Base-by-base conservation (phyloP, 2,113 vertebrate species). In the Sigmodon hispidus region DNA sequence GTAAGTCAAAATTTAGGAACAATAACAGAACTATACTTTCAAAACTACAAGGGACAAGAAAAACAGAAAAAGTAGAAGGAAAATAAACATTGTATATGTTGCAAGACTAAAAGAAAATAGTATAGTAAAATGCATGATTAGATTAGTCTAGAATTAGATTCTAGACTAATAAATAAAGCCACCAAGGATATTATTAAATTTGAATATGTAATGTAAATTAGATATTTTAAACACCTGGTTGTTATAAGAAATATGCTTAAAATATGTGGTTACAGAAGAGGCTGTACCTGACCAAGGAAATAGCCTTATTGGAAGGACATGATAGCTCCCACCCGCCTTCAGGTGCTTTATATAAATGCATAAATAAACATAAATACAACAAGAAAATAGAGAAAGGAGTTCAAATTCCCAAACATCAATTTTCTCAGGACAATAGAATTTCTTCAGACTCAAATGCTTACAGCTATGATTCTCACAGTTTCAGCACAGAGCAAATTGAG, bases 11-110 rank as follows among this genome's bases (percentile, higher is more conserved):
- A 31, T 2, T 80, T 43, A 96, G 31, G 4, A 48, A 48, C 7
- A 86, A 63, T 73, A 72, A 34, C 15, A 59, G 13, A 34, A 4
- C 7, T 45, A 7, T 50, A n/a, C 22, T 93, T 85, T 69, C 4
- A 76, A 89, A 93, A 69, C 36, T 81, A 43, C 19, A 55, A 93
- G 75, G 65, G 50, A 93, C 19, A 55, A 85, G 50, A 85, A 89
- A 87, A 57, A 63, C 24, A 79, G 50, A n/a, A 65, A 94, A 61
- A 24, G 5, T 19, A 67, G 24, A 36, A 22, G 9, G 2, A 80
- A 12, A 79, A 63, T 57, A 73, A 45, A 24, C 50, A 11, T 61
- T 93, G 77, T 31, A 77, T 50, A 89, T 59, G 77, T n/a, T 84
- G 90, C 13, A 59, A 83, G 34, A 84, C 31, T 83, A 40, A 89